Base-by-base conservation (phyloP, 2,113 vertebrate species). In the Sisor rabdophorus region DNA sequence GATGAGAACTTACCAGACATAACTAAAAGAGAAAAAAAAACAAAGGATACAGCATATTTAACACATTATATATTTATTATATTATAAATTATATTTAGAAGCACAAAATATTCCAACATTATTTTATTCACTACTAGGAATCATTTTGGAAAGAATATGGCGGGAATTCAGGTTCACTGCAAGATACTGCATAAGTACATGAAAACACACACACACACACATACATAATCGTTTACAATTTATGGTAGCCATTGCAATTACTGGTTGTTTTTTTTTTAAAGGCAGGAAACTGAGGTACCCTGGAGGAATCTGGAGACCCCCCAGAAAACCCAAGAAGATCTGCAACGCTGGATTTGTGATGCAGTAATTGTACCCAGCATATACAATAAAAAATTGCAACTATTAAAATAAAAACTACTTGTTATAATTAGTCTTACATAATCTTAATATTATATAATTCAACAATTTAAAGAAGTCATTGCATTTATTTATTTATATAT, bases 1-100 rank as follows among this genome's bases (percentile, higher is more conserved):
- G 95, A 94, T 93, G 95, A 97, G 92, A 98, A 99, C 97, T 99
- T 99, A 99, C 97, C 97, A 98, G 95, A 96, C 89, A 94, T 87
- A 92, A 98, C 97, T 99, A 95, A 94, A 98, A 96, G 88, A 82
- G 86, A 88, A 87, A 88, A 85, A 56, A 87, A 91, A 91, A 92
- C 93, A 92, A 94, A 93, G 91, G 93, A 78, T 11, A 72, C 83
- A 89, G 87, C 1, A 20, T 19, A 52, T 52, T 7, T 20, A 69
- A 19, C 24, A 52, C 28, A 53, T 50, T 36, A 59, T 70, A 32
- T 60, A 67, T 67, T 6, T 8, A 11, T 8, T 32, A 68, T n/a
- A n/a, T n/a, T n/a, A 26, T 22, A 36, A 36, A 36, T 36, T 36
- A 36, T 36, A 36, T 36, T 7, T 7, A 3, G 7, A 7, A 3